These are phyloP conservation scores for Ceraclea dissimilis DNA, from an alignment of 2,888 invertebrate species.

Conservation along the genomic window DNA sequence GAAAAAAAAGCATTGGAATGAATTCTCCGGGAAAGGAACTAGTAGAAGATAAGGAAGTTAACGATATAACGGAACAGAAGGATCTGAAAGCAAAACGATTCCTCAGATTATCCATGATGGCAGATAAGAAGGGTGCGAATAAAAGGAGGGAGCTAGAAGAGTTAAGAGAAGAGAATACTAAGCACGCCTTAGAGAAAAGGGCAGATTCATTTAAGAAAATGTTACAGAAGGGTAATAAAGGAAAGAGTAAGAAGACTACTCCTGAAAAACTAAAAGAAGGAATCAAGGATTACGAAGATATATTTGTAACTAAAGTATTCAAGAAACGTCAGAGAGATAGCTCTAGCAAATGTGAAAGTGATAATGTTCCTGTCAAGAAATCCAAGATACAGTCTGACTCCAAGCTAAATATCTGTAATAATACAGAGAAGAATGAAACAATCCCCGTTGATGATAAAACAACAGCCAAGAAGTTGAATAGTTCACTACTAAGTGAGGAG, in stretches of 20 bases:
- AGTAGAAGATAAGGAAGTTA: conserved; percentile 30
- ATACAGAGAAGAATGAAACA: not conserved
- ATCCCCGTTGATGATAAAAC: conserved; percentile 2
- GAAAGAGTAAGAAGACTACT: conserved; percentile 16
- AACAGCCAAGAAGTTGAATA: conserved; percentile 2
- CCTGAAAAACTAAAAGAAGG: conserved; percentile 11
- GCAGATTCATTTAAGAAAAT: conserved; percentile 42
- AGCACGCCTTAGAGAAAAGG: conserved; percentile 52
- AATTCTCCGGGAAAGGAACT: conserved; percentile 56
- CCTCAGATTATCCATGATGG: conserved; percentile 52
- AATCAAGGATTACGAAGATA: not conserved
- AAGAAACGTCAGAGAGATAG: not conserved
- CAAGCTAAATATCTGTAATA: too few relatives aligned
- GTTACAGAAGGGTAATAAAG: conserved; percentile 23
- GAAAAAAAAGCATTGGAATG: conserved; percentile 54
- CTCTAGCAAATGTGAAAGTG: not conserved
- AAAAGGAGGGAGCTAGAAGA: conserved; percentile 52
- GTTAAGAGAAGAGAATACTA: conserved; percentile 49
- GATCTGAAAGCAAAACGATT: conserved; percentile 43
- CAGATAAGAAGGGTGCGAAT: conserved; percentile 53
- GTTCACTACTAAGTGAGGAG: not conserved
- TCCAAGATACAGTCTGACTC: not conserved
- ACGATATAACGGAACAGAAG: conserved; percentile 32
- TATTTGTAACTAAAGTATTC: not conserved
- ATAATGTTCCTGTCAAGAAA: not conserved